Evolutionary conservation across 2,113 vertebrate genomes (phyloP), one percentile per base, ranked within the genome.

Genomic region (Tringa solitaria): DNA sequence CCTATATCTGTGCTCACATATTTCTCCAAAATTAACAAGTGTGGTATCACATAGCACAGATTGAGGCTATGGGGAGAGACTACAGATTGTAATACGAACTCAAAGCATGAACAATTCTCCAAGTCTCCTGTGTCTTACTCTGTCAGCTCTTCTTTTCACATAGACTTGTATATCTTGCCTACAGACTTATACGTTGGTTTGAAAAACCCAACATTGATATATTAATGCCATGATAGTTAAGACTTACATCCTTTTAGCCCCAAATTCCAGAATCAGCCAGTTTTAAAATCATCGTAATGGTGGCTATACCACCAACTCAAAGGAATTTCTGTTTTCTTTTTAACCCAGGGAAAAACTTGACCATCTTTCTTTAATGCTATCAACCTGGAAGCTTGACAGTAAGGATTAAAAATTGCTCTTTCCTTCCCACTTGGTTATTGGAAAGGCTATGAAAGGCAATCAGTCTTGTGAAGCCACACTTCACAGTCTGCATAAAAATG

Each of bases 401-500:
- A 98, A 98, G 97, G 98, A 98, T 98, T 98, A 98, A 98, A 98
- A 98, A 98, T 97, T 97, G 97, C 94, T 97, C 96, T 96, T 98
- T 97, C 96, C 90, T 98, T 97, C 93, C 96, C 96, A 96, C 96
- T 98, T 98, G 95, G 97, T 98, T 98, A 98, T 98, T 98, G 98
- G 97, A 98, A 98, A 98, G 98, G 86, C 97, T 97, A 97, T 98
- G 98, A 98, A 98, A 98, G 97, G 98, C 97, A 98, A 98, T 98
- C 98, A 97, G 96, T 98, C 98, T 98, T 98, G 90, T 94, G 97
- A 97, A 98, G 97, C 97, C 95, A 98, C 95, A 96, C 97, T 98
- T 98, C 98, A 98, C 90, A 97, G 97, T 95, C 97, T 97, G 98
- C 98, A 98, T 98, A 98, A 98, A 98, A 98, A 98, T 97, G 93